Percentiles rank a stretch among this genome's conserved stretches.
Evolutionary conservation across 1,140 invertebrate genomes (phyloP).

Genomic region (Brachionus angularis): DNA sequence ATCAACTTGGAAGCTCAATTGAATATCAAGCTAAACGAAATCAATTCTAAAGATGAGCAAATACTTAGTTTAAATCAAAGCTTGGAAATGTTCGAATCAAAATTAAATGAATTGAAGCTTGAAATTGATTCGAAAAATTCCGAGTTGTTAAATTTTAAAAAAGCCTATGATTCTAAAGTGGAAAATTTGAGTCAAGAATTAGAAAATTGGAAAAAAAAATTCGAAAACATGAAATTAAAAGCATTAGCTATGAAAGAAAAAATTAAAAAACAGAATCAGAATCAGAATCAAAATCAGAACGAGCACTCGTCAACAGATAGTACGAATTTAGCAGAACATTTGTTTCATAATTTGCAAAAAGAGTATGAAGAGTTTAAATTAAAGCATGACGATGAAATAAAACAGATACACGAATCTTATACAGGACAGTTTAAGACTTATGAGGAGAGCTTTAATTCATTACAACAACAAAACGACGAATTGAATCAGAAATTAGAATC

Average conservation of each 20-base stretch:
- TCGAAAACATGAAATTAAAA: slow-evolving; percentile 11
- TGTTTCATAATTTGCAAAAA: slow-evolving; percentile 1
- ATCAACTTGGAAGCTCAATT: slow-evolving; percentile 8
- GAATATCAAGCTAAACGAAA: slow-evolving; percentile 4
- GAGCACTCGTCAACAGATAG: slow-evolving; percentile 1
- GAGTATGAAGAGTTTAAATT: slow-evolving; percentile 30
- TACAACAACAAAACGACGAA: too few relatives aligned
- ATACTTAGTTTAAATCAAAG: too few relatives aligned
- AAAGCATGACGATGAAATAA: slow-evolving; percentile 8
- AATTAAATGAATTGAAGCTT: too few relatives aligned
- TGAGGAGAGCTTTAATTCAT: too few relatives aligned
- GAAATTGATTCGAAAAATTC: too few relatives aligned
- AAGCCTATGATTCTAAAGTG: too few relatives aligned
- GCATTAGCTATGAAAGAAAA: slow-evolving; percentile 16
- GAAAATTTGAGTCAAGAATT: neutral
- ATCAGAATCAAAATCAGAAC: neutral
- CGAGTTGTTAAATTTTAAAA: too few relatives aligned
- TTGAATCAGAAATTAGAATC: too few relatives aligned
- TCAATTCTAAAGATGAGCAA: neutral
- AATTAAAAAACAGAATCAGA: neutral
- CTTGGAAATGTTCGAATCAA: too few relatives aligned
- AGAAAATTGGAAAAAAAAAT: slow-evolving; percentile 24
- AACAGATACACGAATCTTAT: neutral
- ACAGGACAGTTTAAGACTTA: too few relatives aligned
- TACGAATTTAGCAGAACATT: slow-evolving; percentile 8